Base-by-base conservation (phyloP, 2,113 vertebrate genomes). In the Theristicus caerulescens region DNA sequence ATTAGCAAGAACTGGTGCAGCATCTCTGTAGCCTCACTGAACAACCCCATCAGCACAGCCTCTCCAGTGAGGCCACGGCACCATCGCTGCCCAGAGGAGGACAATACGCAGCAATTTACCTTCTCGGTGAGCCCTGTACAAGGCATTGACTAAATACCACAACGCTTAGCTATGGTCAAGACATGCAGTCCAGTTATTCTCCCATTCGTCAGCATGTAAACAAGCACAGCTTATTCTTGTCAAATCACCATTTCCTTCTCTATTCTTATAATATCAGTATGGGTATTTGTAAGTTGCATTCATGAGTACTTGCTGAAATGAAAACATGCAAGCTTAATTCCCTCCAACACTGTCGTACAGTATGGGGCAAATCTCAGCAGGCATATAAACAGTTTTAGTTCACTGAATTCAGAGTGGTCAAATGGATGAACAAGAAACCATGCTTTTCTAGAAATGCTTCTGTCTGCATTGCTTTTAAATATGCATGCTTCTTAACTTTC, bases 281-380 rank as follows among this genome's bases (percentile, higher is more conserved):
- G 49, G 38, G 19, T 82, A 67, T 86, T 72, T 61, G 2, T 32
- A 40, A 73, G 29, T 10, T 83, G 47, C 7, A 52, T 77, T 65
- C 19, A 47, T 2, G 16, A 83, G 36, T 12, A 54, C 18, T 73
- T 79, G 21, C 54, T 47, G 47, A 91, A 94, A 84, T 8, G 7
- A 93, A 76, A 94, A 64, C 24, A 66, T 8, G 24, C 19, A 94
- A 65, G 16, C 46, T 82, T 82, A 52, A 82, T 38, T 82, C 44
- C n/a, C 31, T 82, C 54, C 49, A 90, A 52, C 0, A 2, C 10
- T 51, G 21, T 19, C 57, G 16, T n/a, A 82, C 24, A 69, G 90
- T 70, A 44, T 34, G 85, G 74, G 69, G 32, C 81, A 96, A 72
- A 89, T 76, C 77, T 96, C 93, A 88, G 83, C 86, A 91, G 64